Conservation (phyloP, 2,888 invertebrate species). For the Cephus sareptanus region DNA sequence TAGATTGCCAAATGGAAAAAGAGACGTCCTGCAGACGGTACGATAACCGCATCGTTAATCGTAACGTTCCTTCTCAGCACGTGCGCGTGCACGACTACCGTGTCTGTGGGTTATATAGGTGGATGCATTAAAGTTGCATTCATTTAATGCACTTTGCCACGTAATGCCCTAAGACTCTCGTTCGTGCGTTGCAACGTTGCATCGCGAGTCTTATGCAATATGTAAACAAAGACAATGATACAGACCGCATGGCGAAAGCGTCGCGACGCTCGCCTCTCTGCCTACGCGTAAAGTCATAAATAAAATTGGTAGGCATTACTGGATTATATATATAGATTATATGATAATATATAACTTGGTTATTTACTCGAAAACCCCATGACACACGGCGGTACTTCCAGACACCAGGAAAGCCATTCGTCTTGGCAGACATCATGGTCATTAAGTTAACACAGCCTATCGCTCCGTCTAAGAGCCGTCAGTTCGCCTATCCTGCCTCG, state of each 20-base stretch:
- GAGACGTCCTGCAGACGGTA: background rate
- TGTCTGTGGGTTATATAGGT: background rate
- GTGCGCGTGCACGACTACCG: background rate
- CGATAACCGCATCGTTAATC: background rate
- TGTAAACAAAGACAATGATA: background rate
- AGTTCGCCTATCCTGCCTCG: constrained; percentile 11
- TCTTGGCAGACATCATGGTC: constrained; percentile 35
- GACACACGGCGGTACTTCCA: background rate
- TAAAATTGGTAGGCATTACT: background rate
- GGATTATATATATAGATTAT: background rate
- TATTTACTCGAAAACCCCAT: constrained; percentile 25
- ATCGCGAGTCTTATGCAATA: background rate
- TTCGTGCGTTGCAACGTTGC: background rate
- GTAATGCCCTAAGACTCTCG: background rate
- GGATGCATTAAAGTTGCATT: background rate
- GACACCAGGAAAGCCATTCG: constrained; percentile 33
- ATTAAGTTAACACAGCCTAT: constrained; percentile 41
- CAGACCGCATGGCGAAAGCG: background rate
- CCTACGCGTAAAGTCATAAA: background rate
- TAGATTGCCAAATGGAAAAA: background rate
- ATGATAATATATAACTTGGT: background rate
- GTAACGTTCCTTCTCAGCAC: background rate
- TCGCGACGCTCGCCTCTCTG: background rate
- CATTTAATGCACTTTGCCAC: background rate
- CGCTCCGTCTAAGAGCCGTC: constrained; percentile 26